Conservation (phyloP, 1,140 invertebrate genomes). For the Panagrolaimus sp. region DNA sequence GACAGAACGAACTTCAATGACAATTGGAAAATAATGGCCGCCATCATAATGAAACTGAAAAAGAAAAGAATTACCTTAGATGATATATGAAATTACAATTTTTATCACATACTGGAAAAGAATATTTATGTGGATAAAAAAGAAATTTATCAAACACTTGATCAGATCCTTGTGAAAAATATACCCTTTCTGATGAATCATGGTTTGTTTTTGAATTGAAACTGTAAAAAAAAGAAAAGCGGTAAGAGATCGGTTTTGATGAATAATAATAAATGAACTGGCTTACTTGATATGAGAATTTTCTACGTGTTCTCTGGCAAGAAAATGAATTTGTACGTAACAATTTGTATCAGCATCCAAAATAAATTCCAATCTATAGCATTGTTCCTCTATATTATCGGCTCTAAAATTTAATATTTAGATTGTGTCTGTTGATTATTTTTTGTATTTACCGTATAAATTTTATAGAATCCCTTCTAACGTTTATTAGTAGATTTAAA, state of each 20-base stretch:
- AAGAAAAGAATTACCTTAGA: background rate
- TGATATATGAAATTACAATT: background rate
- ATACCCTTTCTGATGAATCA: conserved; percentile 23
- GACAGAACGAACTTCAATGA: conserved; percentile 48
- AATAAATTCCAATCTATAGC: conserved; percentile 41
- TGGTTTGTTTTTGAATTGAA: conserved; percentile 27
- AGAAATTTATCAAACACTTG: conserved; percentile 38
- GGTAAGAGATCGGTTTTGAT: background rate
- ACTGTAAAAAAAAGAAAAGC: conserved; percentile 12
- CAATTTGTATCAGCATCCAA: conserved; percentile 43
- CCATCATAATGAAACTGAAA: conserved; percentile 51
- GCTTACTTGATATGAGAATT: conserved; percentile 29
- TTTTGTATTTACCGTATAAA: conserved; percentile 29
- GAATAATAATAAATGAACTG: no score
- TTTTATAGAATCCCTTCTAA: conserved; percentile 44
- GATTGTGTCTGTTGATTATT: background rate
- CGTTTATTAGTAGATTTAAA: conserved; percentile 40
- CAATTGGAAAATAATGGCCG: conserved; percentile 50
- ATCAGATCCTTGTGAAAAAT: conserved; percentile 34
- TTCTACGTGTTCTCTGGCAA: conserved; percentile 41
- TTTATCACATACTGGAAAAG: background rate
- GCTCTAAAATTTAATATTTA: background rate
- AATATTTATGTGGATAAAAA: conserved; percentile 39
- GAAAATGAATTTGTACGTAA: conserved; percentile 47
- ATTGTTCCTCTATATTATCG: background rate